Evolutionary conservation across 2,888 invertebrate species (phyloP), one percentile per base, ranked within the genome.

Genomic region (Drosophila emarginata): DNA sequence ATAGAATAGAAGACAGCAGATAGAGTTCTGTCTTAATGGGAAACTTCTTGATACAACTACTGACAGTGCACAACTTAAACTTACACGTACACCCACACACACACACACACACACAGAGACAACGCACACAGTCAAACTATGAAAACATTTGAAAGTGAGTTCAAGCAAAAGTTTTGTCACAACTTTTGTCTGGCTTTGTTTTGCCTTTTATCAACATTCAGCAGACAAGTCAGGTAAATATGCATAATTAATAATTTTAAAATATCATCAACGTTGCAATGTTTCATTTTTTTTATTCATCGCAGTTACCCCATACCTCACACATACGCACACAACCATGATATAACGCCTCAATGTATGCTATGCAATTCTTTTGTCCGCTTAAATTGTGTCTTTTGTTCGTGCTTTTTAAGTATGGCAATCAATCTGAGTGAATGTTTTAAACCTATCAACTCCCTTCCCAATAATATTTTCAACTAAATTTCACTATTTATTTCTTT

Each of bases 171-270:
- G 74, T 54, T 76, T 72, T 58, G 51, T 59, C 59, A 26, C 60
- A 72, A 67, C 67, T 75, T 72, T 68, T 28, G 28, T 28, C 28
- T 45, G 58, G 64, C 53, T 54, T 26, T 72, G 28, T 62, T 64
- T 63, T 37, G 18, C 21, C 36, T 71, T 71, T 74, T 74, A 72
- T 79, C 68, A 61, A 52, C 58, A 65, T 59, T 59, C 74, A 71
- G 51, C 58, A 32, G 58, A 32, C 58, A 50, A 61, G 64, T 32
- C 64, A 64, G 59, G 64, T 69, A 51, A 76, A 78, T 62, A 61
- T 80, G 64, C 60, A 78, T 80, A 76, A 83, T 80, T 86, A 78
- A 73, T 71, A 70, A 74, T 61, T 63, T 62, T 12, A 28, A 51
- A 71, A 39, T 50, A 18, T 23, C 66, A 79, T 68, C 79, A 60